Evolutionary conservation across 2,113 vertebrate species (phyloP).

Genomic region (Pelodiscus sinensis): DNA sequence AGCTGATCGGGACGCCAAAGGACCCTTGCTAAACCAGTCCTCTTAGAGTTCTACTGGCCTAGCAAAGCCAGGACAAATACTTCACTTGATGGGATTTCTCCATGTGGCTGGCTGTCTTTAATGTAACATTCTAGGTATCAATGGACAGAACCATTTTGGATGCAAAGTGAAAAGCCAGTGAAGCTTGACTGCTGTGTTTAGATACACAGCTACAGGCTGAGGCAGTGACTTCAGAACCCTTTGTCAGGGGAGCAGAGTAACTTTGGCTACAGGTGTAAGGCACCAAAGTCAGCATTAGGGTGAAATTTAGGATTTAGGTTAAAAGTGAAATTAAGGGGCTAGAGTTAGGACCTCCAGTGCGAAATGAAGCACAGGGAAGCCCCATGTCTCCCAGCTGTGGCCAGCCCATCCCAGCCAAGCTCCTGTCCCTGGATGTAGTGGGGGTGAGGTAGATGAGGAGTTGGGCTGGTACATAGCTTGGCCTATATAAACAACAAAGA

Average conservation of each 20-base stretch:
- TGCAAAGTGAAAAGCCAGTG: not conserved
- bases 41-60: not conserved
- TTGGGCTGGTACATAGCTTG: no score
- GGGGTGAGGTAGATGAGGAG: no score
- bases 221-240: not conserved
- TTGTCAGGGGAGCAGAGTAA: not conserved
- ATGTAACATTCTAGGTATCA: not conserved
- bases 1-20: not conserved
- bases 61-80: not conserved
- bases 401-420: no score
- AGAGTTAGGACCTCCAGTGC: no score
- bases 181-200: conserved; percentile 2
- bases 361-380: no score
- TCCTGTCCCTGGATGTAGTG: no score
- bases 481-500: no score
- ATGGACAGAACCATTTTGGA: not conserved
- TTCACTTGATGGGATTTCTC: not conserved
- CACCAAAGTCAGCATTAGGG: no score
- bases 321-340: no score
- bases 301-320: no score
- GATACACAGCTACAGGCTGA: not conserved
- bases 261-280: not conserved
- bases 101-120: no score
- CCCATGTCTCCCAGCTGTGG: no score
- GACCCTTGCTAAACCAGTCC: not conserved